phyloP scores from a whole-genome alignment of 2,888 invertebrate species.

The Cheilosia variabilis region DNA sequence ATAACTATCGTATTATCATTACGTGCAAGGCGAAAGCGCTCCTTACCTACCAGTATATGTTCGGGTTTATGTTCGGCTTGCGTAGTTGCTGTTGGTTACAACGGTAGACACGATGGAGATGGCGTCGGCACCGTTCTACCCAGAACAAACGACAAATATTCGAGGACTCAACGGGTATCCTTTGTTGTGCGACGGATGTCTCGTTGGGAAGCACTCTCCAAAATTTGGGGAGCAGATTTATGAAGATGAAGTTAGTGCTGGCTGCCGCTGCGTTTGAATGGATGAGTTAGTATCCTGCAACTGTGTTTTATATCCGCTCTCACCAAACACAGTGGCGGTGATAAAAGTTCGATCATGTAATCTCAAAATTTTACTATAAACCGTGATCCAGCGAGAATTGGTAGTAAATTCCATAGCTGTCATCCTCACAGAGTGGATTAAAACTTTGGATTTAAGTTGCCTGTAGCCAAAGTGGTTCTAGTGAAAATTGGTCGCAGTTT shows the following conservation, averaged over 20 bases:
- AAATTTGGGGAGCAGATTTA: conserved; percentile 36
- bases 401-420: conserved; percentile 58
- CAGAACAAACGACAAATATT: conserved; percentile 26
- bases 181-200: conserved; percentile 6
- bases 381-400: conserved; percentile 32
- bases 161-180: conserved; percentile 44
- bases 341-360: conserved; percentile 61
- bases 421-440: neutral
- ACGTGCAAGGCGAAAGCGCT: conserved; percentile 11
- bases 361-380: conserved; percentile 47
- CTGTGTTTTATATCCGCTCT: neutral
- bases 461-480: conserved; percentile 33
- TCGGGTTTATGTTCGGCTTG: neutral
- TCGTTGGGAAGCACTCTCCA: conserved; percentile 11
- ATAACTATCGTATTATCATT: conserved; percentile 53
- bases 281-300: conserved; percentile 17
- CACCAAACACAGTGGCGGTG: conserved; percentile 10
- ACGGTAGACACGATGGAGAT: conserved; percentile 12
- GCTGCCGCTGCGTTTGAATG: conserved; percentile 9
- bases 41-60: neutral
- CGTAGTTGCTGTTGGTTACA: conserved; percentile 36
- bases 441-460: conserved; percentile 23
- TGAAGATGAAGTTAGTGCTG: conserved; percentile 44
- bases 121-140: conserved; percentile 17
- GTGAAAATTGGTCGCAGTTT: conserved; percentile 54